These are phyloP conservation scores for Reticulitermes speratus DNA, from an alignment of 1,140 invertebrate genomes.

Conservation along the genomic window DNA sequence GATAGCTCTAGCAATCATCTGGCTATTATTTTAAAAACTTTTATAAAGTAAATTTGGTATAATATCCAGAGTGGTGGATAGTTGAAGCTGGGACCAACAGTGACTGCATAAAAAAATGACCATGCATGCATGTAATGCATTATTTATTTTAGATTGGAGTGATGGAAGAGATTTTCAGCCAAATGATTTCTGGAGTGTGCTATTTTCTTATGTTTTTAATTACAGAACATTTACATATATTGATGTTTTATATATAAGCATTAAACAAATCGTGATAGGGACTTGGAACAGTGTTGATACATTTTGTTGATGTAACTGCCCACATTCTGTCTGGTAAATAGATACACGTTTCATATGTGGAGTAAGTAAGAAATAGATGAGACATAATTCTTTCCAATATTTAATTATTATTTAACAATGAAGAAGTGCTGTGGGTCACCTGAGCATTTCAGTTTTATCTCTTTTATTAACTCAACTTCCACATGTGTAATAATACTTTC, in stretches of 20 bases:
- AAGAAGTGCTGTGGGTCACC: too few species aligned
- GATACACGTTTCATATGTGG: too few species aligned
- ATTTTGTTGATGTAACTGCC: too few species aligned
- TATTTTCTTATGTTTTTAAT: not conserved
- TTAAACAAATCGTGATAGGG: not conserved
- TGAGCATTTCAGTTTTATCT: too few species aligned
- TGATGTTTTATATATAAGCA: not conserved
- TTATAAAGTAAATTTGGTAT: not conserved
- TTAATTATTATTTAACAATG: too few species aligned
- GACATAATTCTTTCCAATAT: too few species aligned
- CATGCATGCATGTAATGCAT: not conserved
- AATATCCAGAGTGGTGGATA: not conserved
- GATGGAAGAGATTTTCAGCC: not conserved
- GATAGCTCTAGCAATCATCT: slow-evolving; percentile 13
- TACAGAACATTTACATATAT: not conserved
- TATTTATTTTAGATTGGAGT: not conserved
- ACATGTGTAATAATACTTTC: too few species aligned
- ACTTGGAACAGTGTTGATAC: too few species aligned
- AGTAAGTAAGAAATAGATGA: too few species aligned
- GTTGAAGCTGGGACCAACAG: not conserved
- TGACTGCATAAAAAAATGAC: not conserved
- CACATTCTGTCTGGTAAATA: too few species aligned
- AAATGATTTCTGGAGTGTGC: not conserved
- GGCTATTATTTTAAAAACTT: not conserved
- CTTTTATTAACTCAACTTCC: too few species aligned